These are phyloP conservation scores for Collichthys lucidus DNA, from an alignment of 2,113 vertebrate species.

Conservation along the genomic window DNA sequence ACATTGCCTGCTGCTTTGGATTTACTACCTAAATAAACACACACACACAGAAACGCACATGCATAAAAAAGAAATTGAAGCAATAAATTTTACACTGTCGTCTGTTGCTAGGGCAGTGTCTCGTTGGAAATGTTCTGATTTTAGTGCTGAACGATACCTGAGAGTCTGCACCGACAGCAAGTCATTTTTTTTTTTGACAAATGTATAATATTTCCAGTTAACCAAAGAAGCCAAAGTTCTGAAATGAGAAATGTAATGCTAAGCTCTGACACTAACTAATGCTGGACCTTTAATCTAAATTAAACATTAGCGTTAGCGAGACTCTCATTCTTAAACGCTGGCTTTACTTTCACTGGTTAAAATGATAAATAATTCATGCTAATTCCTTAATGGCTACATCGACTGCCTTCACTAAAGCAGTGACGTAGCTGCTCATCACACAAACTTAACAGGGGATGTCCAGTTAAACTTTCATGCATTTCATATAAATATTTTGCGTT, in stretches of 20 bases:
- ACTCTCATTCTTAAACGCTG: background rate
- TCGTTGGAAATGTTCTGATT: background rate
- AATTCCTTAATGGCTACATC: background rate
- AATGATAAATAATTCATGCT: background rate
- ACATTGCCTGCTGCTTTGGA: constrained; percentile 66
- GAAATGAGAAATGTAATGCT: background rate
- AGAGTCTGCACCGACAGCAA: background rate
- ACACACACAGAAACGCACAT: constrained; percentile 10
- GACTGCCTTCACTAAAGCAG: background rate
- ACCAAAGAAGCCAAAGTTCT: background rate
- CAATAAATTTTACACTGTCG: constrained; percentile 52
- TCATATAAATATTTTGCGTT: background rate
- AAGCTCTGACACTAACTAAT: background rate
- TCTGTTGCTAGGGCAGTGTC: constrained; percentile 24
- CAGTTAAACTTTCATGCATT: background rate
- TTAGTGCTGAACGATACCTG: background rate
- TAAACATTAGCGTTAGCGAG: background rate
- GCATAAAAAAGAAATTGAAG: constrained; percentile 63
- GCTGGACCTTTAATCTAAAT: background rate
- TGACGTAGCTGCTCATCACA: too few species aligned
- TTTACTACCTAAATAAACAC: constrained; percentile 77
- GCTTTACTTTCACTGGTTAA: background rate
- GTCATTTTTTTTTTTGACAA: background rate
- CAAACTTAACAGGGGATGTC: background rate
- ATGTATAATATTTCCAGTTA: background rate